phyloP scores from a whole-genome alignment of 2,888 invertebrate genomes.

The Mythimna loreyi region DNA sequence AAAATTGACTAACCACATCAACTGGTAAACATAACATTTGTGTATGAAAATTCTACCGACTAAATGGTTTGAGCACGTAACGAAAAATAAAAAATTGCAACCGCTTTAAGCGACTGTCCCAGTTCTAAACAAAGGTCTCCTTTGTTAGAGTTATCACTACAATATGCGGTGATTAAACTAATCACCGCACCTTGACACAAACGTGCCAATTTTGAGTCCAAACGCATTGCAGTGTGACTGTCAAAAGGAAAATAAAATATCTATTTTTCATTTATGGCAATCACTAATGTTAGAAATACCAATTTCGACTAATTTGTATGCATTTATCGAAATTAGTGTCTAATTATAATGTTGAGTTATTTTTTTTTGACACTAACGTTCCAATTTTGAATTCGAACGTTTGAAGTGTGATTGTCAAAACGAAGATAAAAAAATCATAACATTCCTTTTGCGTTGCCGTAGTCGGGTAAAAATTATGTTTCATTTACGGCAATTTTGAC shows the following conservation, averaged over 20 bases:
- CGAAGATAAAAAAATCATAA: not conserved
- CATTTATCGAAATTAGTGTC: not conserved
- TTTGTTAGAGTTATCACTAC: slow-evolving; percentile 57
- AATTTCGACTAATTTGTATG: slow-evolving; percentile 2
- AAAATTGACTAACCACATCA: not conserved
- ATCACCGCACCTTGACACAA: slow-evolving; percentile 59
- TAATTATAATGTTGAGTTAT: too few relatives aligned
- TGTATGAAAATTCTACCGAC: not conserved
- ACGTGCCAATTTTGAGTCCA: slow-evolving; percentile 46
- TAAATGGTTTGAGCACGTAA: slow-evolving; percentile 13
- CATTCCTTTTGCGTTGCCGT: too few relatives aligned
- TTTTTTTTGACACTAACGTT: slow-evolving; percentile 53
- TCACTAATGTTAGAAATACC: not conserved
- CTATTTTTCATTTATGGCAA: not conserved
- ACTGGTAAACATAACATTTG: slow-evolving; percentile 1
- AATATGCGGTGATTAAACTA: slow-evolving; percentile 54
- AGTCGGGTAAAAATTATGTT: too few relatives aligned
- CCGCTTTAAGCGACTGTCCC: slow-evolving; percentile 46
- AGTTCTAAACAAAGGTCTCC: slow-evolving; percentile 56
- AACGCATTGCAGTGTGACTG: slow-evolving; percentile 9
- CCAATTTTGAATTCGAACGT: slow-evolving; percentile 39
- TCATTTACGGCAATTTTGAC: not conserved
- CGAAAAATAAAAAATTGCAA: slow-evolving; percentile 24
- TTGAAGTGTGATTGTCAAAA: not conserved
- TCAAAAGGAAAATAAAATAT: not conserved